Evolutionary conservation across 2,797 vertebrate species (phyloP).

Genomic region (Sebastes minor): DNA sequence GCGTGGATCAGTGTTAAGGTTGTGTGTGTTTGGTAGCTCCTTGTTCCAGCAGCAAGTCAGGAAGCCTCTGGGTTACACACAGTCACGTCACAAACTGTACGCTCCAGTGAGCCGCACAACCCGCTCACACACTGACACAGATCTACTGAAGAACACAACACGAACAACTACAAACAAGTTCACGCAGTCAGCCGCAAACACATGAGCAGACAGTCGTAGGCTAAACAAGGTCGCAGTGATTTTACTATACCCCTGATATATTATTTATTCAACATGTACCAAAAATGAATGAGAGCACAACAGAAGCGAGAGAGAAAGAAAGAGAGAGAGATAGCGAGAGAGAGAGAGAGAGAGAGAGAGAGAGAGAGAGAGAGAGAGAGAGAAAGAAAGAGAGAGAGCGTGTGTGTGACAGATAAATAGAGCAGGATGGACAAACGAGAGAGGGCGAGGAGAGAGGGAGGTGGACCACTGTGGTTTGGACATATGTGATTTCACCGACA

Average conservation of each 20-base stretch:
- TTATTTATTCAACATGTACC: slow-evolving; percentile 34
- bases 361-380: not conserved
- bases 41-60: slow-evolving; percentile 30
- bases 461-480: slow-evolving; percentile 6
- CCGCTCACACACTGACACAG: slow-evolving; percentile 62
- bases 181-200: slow-evolving; percentile 26
- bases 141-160: slow-evolving; percentile 18
- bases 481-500: slow-evolving; percentile 35
- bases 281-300: not conserved
- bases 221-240: slow-evolving; percentile 14
- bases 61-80: slow-evolving; percentile 34
- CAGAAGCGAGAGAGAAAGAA: not conserved
- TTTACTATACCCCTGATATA: slow-evolving; percentile 11
- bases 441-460: not conserved
- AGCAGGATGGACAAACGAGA: slow-evolving; percentile 31
- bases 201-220: slow-evolving; percentile 20
- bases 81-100: slow-evolving; percentile 22
- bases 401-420: slow-evolving; percentile 24
- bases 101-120: slow-evolving; percentile 25
- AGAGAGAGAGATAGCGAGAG: not conserved
- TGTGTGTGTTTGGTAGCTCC: not conserved
- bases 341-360: not conserved
- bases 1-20: slow-evolving; percentile 19
- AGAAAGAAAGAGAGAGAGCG: not conserved
- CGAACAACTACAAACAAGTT: slow-evolving; percentile 21